phyloP scores from a whole-genome alignment of 2,113 vertebrate genomes.

The Tetrax tetrax region DNA sequence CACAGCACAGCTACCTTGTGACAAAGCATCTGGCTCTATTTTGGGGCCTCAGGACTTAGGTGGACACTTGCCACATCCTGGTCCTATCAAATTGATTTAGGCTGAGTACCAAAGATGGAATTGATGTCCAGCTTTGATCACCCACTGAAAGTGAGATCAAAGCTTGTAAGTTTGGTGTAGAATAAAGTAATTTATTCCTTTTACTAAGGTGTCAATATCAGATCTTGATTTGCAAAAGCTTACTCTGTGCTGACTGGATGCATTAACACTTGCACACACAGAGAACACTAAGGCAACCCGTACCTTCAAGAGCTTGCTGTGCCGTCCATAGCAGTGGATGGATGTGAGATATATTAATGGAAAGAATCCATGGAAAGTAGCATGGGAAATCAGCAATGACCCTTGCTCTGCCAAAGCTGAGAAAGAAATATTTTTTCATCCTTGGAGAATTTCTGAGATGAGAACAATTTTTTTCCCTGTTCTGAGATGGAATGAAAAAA shows the following conservation, averaged over 20 bases:
- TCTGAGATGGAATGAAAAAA: background rate
- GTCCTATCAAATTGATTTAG: background rate
- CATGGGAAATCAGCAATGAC: background rate
- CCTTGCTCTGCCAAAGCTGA: background rate
- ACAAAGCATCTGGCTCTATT: background rate
- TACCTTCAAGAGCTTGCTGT: background rate
- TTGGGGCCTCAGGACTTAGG: background rate
- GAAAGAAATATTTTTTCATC: background rate
- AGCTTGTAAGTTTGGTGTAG: background rate
- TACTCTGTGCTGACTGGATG: background rate
- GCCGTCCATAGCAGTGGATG: background rate
- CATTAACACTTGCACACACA: background rate
- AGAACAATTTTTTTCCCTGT: background rate
- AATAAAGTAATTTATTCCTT: background rate
- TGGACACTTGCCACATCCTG: background rate
- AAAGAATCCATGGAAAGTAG: background rate
- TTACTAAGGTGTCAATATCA: background rate
- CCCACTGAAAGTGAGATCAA: background rate
- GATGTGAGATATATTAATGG: background rate
- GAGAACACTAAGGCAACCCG: background rate
- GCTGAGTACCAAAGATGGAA: background rate
- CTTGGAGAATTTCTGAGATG: constrained; percentile 4
- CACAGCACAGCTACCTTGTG: background rate
- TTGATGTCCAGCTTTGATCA: background rate
- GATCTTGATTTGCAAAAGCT: background rate